phyloP scores from a whole-genome alignment of 2,888 invertebrate species.

The Drosophila lacicola region DNA sequence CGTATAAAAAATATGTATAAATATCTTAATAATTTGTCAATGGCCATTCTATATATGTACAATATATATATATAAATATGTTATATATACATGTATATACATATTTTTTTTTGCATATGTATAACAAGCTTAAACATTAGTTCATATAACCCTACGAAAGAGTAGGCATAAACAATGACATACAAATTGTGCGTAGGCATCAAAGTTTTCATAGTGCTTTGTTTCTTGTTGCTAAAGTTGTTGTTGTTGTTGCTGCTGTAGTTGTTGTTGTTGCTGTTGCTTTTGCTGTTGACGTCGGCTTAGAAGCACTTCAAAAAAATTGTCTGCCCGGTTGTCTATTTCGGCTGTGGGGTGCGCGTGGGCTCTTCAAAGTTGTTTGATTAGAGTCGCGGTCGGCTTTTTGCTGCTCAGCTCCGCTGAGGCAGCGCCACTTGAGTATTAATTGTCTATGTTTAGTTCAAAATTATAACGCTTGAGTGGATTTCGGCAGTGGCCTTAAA shows the following conservation, averaged over 20 bases:
- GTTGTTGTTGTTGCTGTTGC: constrained; percentile 32
- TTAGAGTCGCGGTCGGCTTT: constrained; percentile 43
- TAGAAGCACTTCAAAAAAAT: constrained; percentile 69
- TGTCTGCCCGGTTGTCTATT: constrained; percentile 63
- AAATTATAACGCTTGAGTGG: constrained; percentile 51
- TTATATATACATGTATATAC: no score
- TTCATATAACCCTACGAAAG: constrained; percentile 9
- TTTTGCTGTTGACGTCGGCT: constrained; percentile 37
- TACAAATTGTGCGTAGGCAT: constrained; percentile 62
- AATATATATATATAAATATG: no score
- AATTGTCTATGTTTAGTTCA: constrained; percentile 66
- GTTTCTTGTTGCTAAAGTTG: constrained; percentile 9
- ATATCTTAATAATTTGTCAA: no score
- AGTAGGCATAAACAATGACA: constrained; percentile 24
- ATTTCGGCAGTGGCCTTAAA: constrained; percentile 2
- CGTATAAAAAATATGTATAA: no score
- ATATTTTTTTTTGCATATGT: no score
- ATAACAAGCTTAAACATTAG: constrained; percentile 8
- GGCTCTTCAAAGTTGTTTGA: constrained; percentile 65
- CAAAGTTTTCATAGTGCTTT: constrained; percentile 46
- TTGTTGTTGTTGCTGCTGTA: constrained; percentile 2
- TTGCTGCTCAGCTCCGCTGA: constrained; percentile 24
- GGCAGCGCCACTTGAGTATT: constrained; percentile 54
- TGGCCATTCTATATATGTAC: no score
- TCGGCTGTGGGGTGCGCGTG: constrained; percentile 51